Base-by-base conservation (phyloP, 2,113 vertebrate genomes). In the Hyperopisus bebe region DNA sequence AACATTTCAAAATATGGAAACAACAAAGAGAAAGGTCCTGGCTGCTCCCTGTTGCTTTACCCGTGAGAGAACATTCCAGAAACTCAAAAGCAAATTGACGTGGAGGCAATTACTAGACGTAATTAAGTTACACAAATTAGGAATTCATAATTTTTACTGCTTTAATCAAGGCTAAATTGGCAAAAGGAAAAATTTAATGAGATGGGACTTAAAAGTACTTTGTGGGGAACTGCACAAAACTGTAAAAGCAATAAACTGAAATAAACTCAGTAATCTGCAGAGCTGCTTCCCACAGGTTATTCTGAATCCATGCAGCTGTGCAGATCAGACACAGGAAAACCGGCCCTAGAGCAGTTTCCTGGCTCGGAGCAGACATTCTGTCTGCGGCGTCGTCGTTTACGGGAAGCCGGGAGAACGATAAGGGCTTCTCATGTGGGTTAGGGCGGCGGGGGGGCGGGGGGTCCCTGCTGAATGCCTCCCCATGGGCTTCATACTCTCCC, bases 21-120 rank as follows among this genome's bases (percentile, higher is more conserved):
- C 39, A 11, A 47, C 21, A 24, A 8, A 17, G 7, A 21, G 24
- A 84, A 0, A 0, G 3, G 3, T 19, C 5, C 8, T 85, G 46
- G 88, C 35, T 90, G 89, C 90, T 93, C 90, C 90, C 92, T 58
- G 91, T 91, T 84, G 89, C 92, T 94, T 88, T 24, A 88, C 88
- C 77, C 8, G 44, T 86, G 48, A 88, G 58, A 88, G 84, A 86
- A 89, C 44, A 74, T 90, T 88, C 89, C 89, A 82, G 42, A 53
- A 90, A 91, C 90, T 91, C 90, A 39, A 55, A 27, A 39, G 50
- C 47, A 91, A 88, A 87, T 90, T 92, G 90, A 93, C 92, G 92
- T 92, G 50, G 47, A 47, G 27, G 50, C 1, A 53, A 87, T 51
- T 92, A 62, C 90, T 90, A 53, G 86, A 91, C 90, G 92, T 94